Conservation (phyloP, 2,797 vertebrate species). For the Pempheris klunzingeri region DNA sequence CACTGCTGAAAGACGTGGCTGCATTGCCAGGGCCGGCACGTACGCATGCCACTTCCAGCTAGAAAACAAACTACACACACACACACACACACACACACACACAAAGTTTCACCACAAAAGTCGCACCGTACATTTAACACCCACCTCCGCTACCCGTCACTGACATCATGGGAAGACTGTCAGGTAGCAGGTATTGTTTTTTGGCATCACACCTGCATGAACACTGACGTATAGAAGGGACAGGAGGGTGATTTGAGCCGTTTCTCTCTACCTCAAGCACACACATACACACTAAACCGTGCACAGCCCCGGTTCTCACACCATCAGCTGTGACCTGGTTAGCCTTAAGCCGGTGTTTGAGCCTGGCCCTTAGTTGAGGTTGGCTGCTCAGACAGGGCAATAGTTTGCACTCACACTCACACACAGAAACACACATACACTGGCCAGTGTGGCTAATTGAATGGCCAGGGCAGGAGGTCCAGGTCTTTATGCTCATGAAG, state of each 20-base stretch:
- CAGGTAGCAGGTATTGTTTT: conserved; percentile 34
- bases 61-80: conserved; percentile 26
- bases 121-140: background rate
- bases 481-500: conserved; percentile 72
- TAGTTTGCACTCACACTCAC: conserved; percentile 63
- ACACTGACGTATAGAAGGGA: conserved; percentile 30
- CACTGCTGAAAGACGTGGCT: conserved; percentile 53
- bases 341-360: conserved; percentile 81
- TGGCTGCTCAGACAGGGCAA: conserved; percentile 81
- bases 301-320: conserved; percentile 72
- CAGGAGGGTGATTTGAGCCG: conserved; percentile 23
- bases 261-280: conserved; percentile 40
- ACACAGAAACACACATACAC: conserved; percentile 53
- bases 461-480: conserved; percentile 75
- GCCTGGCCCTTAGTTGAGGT: conserved; percentile 80
- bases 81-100: conserved; percentile 15
- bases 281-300: conserved; percentile 34
- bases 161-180: conserved; percentile 61
- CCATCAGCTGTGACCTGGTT: conserved; percentile 80
- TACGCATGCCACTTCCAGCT: conserved; percentile 20
- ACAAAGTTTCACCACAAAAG: background rate
- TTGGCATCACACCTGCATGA: conserved; percentile 37
- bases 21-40: conserved; percentile 37
- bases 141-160: conserved; percentile 9
- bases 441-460: conserved; percentile 78